These are phyloP conservation scores for Neosilurus mollespiculum DNA, from an alignment of 2,797 vertebrate genomes.

Conservation along the genomic window DNA sequence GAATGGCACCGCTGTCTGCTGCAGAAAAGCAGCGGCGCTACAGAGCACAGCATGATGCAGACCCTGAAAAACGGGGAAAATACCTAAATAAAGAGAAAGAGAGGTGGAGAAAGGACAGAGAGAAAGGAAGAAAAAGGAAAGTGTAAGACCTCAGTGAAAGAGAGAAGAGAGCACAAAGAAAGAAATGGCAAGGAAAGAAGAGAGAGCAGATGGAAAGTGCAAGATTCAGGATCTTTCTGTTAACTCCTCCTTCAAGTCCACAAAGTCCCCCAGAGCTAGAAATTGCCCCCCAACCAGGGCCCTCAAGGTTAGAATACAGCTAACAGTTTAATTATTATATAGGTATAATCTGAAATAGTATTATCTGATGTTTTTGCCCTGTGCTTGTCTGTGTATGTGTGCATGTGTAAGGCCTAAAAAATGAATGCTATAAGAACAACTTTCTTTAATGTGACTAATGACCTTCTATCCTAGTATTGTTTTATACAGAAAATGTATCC, in stretches of 20 bases:
- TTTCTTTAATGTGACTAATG: too few species aligned
- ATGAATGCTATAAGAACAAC: too few species aligned
- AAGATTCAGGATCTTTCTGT: not conserved
- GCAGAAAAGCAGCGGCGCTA: not conserved
- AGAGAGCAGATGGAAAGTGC: not conserved
- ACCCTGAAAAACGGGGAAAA: slow-evolving; percentile 1
- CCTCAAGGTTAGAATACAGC: slow-evolving; percentile 2
- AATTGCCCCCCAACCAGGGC: not conserved
- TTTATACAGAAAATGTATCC: too few species aligned
- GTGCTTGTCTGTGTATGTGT: too few species aligned
- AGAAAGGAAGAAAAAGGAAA: not conserved
- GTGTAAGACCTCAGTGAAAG: not conserved
- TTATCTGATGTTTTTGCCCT: slow-evolving; percentile 3
- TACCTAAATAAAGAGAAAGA: slow-evolving; percentile 5
- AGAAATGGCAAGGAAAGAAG: not conserved
- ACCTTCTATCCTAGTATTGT: too few species aligned
- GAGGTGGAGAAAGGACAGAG: not conserved
- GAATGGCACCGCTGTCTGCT: not conserved
- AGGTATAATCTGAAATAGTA: slow-evolving; percentile 9
- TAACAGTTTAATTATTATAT: not conserved
- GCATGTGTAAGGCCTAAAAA: too few species aligned
- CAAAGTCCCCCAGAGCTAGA: not conserved
- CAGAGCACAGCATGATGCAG: not conserved
- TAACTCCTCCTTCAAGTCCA: not conserved
- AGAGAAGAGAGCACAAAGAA: slow-evolving; percentile 3